Evolutionary conservation across 2,888 invertebrate species (phyloP), one percentile per base, ranked within the genome.

Genomic region (Tenthredo scrophulariae): DNA sequence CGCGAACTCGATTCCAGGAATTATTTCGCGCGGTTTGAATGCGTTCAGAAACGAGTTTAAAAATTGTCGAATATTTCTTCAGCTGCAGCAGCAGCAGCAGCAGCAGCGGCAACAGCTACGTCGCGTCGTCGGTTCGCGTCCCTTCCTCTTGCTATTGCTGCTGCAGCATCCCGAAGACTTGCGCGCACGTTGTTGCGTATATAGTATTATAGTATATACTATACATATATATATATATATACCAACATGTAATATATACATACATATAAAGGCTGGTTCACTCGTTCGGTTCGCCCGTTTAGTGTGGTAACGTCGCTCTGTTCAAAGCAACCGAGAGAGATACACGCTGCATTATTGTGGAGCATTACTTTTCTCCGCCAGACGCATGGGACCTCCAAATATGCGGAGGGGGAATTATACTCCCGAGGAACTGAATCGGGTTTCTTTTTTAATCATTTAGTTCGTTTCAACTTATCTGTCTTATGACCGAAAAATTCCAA

Each of bases 31-130:
- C 86, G 89, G 91, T 91, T 90, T 89, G 90, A 90, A 91, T 91
- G 90, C 89, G 90, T 90, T 90, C 91, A 88, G 90, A 90, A 91
- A 92, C 92, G 92, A 91, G 92, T 92, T 92, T 91, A 90, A 92
- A 91, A 92, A 92, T 91, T 92, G 91, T 90, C 91, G 92, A 92
- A 92, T 92, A 92, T 92, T 92, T 91, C 90, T 90, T 89, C 88
- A 85, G 85, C 83, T 83, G 83, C 85, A 72, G 46, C 70, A 86
- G 85, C 86, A 85, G 82, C 87, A 85, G 85, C 86, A 79, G 46
- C 77, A 70, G 74, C 43, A 37, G 70, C 84, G 22, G 58, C 58
- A 58, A 58, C n/a, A 65, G 84, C 83, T 9, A 50, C 74, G 74
- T 18, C 50, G 22, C 46, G 75, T 29, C 50, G 18, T 50, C 15